Base-by-base conservation (phyloP, 1,140 invertebrate genomes). In the Neelides sp. region DNA sequence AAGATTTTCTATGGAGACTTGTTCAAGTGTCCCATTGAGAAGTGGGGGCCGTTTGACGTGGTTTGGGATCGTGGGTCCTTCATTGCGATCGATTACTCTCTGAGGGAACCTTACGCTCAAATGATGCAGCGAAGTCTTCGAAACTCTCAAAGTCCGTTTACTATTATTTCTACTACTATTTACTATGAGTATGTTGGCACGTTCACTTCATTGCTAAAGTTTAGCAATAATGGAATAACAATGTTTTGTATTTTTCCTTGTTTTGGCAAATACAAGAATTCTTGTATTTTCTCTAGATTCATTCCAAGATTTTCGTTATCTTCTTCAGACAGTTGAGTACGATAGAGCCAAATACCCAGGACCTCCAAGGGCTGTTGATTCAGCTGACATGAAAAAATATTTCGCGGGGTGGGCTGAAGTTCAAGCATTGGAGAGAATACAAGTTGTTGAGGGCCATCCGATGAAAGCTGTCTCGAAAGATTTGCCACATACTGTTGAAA, bases 41-140 rank as follows among this genome's bases (percentile, higher is more conserved):
- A 60, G 41, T 60, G 32, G 40, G 60, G 54, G 24, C 58, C 58
- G 13, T 50, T 52, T 37, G 51, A 60, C n/a, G 27, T 24, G 24
- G 42, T 60, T 27, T 60, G 58, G 58, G 58, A 60, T 47, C 34
- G 55, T 15, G 58, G 46, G 2, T 46, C 58, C 5, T 48, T 60
- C 24, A 54, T 51, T 22, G 58, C 58, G 0, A 36, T 61, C 7
- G 57, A 55, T 20, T 55, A 52, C 22, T 1, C 27, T 24, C 19
- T 20, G n/a, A 23, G 53, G 19, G 8, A 13, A 17, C 17, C n/a
- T 4, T 59, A 59, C 20, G 46, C 13, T 5, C 22, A 37, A 7
- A 24, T 52, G 3, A 45, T 59, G 35, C 34, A 48, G 30, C 39
- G 43, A 34, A 47, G 51, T 43, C 34, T 57, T n/a, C 43, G 13